phyloP scores from a whole-genome alignment of 2,797 vertebrate genomes.

The Microctenopoma stevenorrisi region DNA sequence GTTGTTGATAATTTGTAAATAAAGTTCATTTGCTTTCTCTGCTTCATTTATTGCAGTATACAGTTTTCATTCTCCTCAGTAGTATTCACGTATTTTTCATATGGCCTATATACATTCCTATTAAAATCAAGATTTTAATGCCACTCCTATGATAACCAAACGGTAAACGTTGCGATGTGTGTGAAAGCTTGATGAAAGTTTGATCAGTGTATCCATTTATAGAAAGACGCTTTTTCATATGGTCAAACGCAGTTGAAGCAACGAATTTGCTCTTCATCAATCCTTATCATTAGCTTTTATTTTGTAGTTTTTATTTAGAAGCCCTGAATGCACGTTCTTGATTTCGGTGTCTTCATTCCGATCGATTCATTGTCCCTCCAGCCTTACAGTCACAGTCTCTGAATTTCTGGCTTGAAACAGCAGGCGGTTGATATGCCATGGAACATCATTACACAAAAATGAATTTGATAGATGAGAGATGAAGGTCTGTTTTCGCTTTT shows the following conservation, averaged over 20 bases:
- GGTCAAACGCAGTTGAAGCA: neutral
- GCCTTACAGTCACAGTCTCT: slow-evolving; percentile 22
- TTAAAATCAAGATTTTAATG: no score
- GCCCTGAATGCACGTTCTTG: neutral
- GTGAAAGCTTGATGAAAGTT: no score
- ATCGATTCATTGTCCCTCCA: slow-evolving; percentile 8
- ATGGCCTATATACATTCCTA: no score
- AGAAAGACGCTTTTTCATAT: neutral
- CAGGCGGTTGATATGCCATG: slow-evolving; percentile 60
- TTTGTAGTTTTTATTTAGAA: neutral
- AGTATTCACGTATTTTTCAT: no score
- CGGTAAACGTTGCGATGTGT: no score
- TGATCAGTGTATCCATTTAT: neutral
- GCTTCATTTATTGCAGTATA: no score
- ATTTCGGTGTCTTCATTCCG: slow-evolving; percentile 4
- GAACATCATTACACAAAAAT: slow-evolving; percentile 68
- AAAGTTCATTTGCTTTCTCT: no score
- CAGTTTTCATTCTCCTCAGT: no score
- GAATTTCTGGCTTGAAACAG: slow-evolving; percentile 47
- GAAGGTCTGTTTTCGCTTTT: slow-evolving; percentile 59
- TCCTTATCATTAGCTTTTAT: neutral
- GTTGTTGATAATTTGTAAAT: no score
- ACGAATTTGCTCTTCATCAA: neutral
- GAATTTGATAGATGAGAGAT: slow-evolving; percentile 56
- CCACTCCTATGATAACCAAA: no score